Evolutionary conservation across 1,140 invertebrate species (phyloP).

Genomic region (Microplitis demolitor): DNA sequence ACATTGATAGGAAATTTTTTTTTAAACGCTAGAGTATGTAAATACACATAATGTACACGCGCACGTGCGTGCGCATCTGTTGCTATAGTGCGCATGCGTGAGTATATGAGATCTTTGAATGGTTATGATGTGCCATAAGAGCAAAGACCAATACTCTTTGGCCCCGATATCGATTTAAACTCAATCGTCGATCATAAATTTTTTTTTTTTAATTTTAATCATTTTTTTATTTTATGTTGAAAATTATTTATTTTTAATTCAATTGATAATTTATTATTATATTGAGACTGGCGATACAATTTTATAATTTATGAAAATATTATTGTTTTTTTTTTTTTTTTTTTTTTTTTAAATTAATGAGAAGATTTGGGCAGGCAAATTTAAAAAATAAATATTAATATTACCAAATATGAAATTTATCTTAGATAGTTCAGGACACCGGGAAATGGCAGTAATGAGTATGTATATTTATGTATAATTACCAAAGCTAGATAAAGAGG

Average conservation of each 20-base stretch:
- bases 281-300: too few relatives aligned
- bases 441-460: too few relatives aligned
- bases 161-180: constrained; percentile 37
- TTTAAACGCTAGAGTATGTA: background rate
- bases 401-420: too few relatives aligned
- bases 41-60: constrained; percentile 10
- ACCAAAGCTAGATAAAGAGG: too few relatives aligned
- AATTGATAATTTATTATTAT: too few relatives aligned
- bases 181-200: background rate
- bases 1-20: background rate
- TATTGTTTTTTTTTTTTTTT: background rate
- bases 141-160: constrained; percentile 47
- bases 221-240: background rate
- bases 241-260: background rate
- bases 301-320: background rate
- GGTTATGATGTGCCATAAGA: constrained; percentile 40
- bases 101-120: constrained; percentile 39
- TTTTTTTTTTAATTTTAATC: background rate
- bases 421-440: too few relatives aligned
- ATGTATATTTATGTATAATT: too few relatives aligned
- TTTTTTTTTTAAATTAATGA: background rate
- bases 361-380: too few relatives aligned
- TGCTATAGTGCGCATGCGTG: constrained; percentile 8
- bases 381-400: too few relatives aligned
- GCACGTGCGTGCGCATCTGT: constrained; percentile 19